These are phyloP conservation scores for Chelon labrosus DNA, from an alignment of 2,797 vertebrate species.

Conservation along the genomic window DNA sequence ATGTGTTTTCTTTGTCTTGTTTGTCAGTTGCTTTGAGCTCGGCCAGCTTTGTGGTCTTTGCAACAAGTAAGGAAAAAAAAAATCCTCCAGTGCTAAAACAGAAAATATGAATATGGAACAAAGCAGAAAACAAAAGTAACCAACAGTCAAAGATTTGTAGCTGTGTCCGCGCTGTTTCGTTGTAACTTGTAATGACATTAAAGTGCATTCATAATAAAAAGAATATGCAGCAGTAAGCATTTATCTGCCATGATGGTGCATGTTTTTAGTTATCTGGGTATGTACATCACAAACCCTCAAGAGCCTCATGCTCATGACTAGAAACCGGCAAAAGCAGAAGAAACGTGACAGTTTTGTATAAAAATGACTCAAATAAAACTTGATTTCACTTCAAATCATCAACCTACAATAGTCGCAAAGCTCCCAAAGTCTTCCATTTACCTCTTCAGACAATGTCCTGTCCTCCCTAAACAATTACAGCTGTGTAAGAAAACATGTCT, in stretches of 20 bases:
- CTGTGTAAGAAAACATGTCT: slow-evolving; percentile 52
- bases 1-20: slow-evolving; percentile 33
- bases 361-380: neutral
- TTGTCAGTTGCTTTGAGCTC: slow-evolving; percentile 30
- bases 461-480: slow-evolving; percentile 51
- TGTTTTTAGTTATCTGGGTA: neutral
- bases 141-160: neutral
- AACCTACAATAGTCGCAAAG: neutral
- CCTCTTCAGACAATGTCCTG: slow-evolving; percentile 25
- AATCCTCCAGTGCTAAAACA: neutral
- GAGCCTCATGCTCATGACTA: neutral
- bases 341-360: neutral
- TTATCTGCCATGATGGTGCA: neutral
- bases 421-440: slow-evolving; percentile 13
- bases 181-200: too few species aligned
- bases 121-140: neutral
- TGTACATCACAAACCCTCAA: neutral
- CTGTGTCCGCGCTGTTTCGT: too few species aligned
- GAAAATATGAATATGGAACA: neutral
- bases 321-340: neutral
- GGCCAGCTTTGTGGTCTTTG: slow-evolving; percentile 21
- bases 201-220: too few species aligned
- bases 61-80: neutral
- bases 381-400: neutral
- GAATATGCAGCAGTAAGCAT: too few species aligned